phyloP scores from a whole-genome alignment of 2,113 vertebrate species.

The Lipophrys pholis region DNA sequence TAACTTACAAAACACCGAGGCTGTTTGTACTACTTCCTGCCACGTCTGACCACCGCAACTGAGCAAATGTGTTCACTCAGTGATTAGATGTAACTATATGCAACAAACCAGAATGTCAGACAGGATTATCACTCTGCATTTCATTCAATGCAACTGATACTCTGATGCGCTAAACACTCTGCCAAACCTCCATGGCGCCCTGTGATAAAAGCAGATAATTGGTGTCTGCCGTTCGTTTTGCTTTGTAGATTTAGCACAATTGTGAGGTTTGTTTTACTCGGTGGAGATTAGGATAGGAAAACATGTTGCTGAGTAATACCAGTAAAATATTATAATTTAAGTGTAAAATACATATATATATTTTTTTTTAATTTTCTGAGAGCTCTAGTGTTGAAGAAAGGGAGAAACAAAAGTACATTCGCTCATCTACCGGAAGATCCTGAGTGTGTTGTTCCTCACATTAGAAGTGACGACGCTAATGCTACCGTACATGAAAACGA shows the following conservation, averaged over 20 bases:
- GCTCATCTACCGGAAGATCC: no score
- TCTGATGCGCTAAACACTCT: slow-evolving; percentile 32
- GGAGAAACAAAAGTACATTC: no score
- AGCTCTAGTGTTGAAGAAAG: no score
- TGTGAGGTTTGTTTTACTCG: slow-evolving; percentile 32
- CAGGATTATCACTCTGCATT: slow-evolving; percentile 64
- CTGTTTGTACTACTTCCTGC: slow-evolving; percentile 70
- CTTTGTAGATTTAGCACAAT: slow-evolving; percentile 9
- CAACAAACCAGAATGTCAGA: slow-evolving; percentile 68
- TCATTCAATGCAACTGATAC: slow-evolving; percentile 56
- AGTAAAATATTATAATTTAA: neutral
- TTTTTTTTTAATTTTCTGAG: no score
- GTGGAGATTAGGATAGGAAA: slow-evolving; percentile 10
- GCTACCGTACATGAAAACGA: no score
- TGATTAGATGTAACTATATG: slow-evolving; percentile 72
- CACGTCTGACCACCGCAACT: slow-evolving; percentile 47
- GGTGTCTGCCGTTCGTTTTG: slow-evolving; percentile 16
- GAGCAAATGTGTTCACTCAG: slow-evolving; percentile 65
- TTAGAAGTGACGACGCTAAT: no score
- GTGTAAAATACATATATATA: no score
- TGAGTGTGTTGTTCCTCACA: no score
- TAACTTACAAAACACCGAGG: slow-evolving; percentile 66
- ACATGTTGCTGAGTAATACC: neutral
- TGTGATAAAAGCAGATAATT: slow-evolving; percentile 33
- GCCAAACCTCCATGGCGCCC: slow-evolving; percentile 16